phyloP scores from a whole-genome alignment of 2,113 vertebrate species.

The Notiomystis cincta region DNA sequence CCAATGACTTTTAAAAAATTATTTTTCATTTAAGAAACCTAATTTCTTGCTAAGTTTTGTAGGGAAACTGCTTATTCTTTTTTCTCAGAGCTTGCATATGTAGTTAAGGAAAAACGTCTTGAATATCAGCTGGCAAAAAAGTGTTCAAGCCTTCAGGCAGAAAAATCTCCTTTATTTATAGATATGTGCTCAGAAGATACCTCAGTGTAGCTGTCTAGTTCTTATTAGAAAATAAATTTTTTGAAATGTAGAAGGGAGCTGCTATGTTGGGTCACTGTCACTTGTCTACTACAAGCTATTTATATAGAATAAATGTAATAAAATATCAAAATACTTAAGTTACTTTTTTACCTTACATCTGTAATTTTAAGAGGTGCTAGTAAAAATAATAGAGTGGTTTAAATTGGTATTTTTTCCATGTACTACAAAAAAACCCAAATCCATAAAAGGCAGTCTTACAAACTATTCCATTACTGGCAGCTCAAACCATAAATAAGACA shows the following conservation, averaged over 20 bases:
- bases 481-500: constrained; percentile 64
- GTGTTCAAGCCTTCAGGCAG: not conserved
- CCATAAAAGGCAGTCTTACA: constrained; percentile 34
- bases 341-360: not conserved
- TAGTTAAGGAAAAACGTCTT: not conserved
- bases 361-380: not conserved
- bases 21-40: not conserved
- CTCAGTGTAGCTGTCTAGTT: not conserved
- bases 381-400: constrained; percentile 9
- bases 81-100: not conserved
- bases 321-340: not conserved
- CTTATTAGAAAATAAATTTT: not conserved
- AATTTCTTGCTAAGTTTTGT: not conserved
- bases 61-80: not conserved
- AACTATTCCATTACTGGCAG: constrained; percentile 55
- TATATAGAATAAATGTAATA: not conserved
- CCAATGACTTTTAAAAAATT: not conserved
- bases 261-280: not conserved
- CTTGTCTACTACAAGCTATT: not conserved
- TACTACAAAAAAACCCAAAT: not conserved
- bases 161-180: not conserved
- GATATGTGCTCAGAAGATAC: not conserved
- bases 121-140: not conserved
- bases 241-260: not conserved
- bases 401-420: not conserved